These are phyloP conservation scores for Chydorus sphaericus DNA, from an alignment of 2,888 invertebrate genomes.

Conservation along the genomic window DNA sequence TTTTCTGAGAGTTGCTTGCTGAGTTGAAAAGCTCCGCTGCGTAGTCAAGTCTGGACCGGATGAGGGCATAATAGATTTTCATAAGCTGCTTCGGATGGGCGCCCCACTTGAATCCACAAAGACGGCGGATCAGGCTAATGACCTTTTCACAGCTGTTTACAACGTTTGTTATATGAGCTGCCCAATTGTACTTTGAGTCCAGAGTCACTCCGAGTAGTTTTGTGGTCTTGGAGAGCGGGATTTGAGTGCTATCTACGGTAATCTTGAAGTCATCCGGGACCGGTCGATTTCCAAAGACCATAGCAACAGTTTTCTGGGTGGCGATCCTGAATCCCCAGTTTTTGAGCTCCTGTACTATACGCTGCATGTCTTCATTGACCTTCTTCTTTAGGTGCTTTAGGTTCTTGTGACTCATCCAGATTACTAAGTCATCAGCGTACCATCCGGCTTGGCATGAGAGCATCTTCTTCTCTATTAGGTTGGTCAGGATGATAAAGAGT, in stretches of 20 bases:
- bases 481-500: not conserved
- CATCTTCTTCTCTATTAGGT: not conserved
- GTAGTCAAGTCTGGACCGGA: not conserved
- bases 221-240: not conserved
- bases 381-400: not conserved
- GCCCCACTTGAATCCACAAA: conserved; percentile 1
- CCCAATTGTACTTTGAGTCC: not conserved
- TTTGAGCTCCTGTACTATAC: not conserved
- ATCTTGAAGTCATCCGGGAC: not conserved
- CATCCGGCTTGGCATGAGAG: not conserved
- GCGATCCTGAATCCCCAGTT: not conserved
- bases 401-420: not conserved
- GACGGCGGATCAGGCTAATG: not conserved
- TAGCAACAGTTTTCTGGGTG: not conserved
- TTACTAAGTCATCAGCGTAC: not conserved
- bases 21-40: not conserved
- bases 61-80: not conserved
- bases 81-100: not conserved
- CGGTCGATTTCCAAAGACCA: not conserved
- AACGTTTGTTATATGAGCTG: not conserved
- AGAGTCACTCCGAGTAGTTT: conserved; percentile 2
- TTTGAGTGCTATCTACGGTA: not conserved
- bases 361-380: not conserved
- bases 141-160: not conserved
- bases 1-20: not conserved